Percentiles rank a stretch among this genome's conserved stretches.
Evolutionary conservation across 2,888 invertebrate genomes (phyloP).

Genomic region (Fissipunctia ypsillon): DNA sequence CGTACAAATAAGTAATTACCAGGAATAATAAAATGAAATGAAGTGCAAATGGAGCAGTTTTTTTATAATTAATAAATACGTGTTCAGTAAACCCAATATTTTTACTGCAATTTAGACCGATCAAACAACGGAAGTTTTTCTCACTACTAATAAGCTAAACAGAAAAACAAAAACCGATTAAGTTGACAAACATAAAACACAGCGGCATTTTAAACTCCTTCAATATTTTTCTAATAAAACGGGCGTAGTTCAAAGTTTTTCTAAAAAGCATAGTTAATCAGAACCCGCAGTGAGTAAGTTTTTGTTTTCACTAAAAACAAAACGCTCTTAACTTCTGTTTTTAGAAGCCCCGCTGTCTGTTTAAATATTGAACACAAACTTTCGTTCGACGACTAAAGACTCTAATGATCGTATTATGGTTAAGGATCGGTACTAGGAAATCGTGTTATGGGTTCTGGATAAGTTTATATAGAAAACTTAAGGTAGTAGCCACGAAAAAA

Average conservation of each 20-base stretch:
- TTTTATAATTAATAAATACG: slow-evolving; percentile 4
- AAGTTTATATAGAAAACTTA: no score
- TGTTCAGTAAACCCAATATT: slow-evolving; percentile 19
- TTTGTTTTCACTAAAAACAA: slow-evolving; percentile 87
- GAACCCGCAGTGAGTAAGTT: slow-evolving; percentile 68
- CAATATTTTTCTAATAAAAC: slow-evolving; percentile 65
- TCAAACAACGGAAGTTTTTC: slow-evolving; percentile 43
- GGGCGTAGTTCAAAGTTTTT: slow-evolving; percentile 60
- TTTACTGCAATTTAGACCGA: slow-evolving; percentile 4
- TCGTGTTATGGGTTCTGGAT: no score
- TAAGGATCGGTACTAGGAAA: no score
- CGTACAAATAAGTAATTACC: neutral
- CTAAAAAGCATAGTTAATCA: slow-evolving; percentile 64
- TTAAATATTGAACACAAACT: slow-evolving; percentile 79
- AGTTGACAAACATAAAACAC: slow-evolving; percentile 53
- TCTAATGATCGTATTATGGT: slow-evolving; percentile 73
- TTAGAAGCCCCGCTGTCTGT: slow-evolving; percentile 77
- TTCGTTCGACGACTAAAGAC: slow-evolving; percentile 79
- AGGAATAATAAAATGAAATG: neutral
- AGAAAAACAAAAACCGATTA: slow-evolving; percentile 35
- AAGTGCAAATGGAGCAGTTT: neutral
- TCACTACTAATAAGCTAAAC: slow-evolving; percentile 10
- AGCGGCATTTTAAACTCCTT: slow-evolving; percentile 41
- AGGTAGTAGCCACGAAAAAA: no score
- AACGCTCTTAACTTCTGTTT: slow-evolving; percentile 87